Conservation (phyloP, 2,888 invertebrate species). For the Petrolisthes manimaculis region DNA sequence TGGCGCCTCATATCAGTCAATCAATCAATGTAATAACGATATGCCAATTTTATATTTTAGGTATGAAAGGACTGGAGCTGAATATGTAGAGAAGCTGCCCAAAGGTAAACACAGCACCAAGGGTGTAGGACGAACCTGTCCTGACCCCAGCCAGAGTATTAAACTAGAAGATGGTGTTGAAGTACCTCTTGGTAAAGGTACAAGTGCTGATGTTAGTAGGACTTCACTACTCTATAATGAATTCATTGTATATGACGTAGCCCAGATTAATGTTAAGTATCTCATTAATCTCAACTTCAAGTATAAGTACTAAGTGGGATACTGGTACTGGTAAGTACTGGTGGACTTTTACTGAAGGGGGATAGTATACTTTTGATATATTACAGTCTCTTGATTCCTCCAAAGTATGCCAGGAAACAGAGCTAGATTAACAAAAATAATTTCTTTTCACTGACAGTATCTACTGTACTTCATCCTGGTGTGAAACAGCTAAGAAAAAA, state of each 20-base stretch:
- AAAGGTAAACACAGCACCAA: conserved; percentile 88
- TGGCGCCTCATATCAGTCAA: too few relatives aligned
- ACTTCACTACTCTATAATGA: conserved; percentile 88
- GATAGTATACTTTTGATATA: too few relatives aligned
- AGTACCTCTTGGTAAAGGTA: conserved; percentile 82
- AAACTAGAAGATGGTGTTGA: conserved; percentile 75
- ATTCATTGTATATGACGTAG: conserved; percentile 95
- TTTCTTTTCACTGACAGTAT: too few relatives aligned
- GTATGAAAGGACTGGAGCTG: conserved; percentile 81
- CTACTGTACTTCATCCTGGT: too few relatives aligned
- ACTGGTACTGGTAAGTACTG: neutral
- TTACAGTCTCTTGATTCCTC: too few relatives aligned
- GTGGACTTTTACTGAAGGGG: too few relatives aligned
- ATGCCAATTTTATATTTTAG: conserved; percentile 70
- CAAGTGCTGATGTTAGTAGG: conserved; percentile 69
- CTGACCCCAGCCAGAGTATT: conserved; percentile 78
- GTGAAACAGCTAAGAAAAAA: too few relatives aligned
- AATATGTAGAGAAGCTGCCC: conserved; percentile 83
- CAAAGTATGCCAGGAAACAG: too few relatives aligned
- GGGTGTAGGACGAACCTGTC: conserved; percentile 87
- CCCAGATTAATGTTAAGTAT: conserved; percentile 92
- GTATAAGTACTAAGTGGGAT: conserved; percentile 73
- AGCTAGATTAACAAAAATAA: too few relatives aligned
- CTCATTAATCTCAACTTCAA: conserved; percentile 88
- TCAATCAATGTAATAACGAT: too few relatives aligned